Conservation (phyloP, 1,140 invertebrate genomes). For the Xylocopa sonorina region DNA sequence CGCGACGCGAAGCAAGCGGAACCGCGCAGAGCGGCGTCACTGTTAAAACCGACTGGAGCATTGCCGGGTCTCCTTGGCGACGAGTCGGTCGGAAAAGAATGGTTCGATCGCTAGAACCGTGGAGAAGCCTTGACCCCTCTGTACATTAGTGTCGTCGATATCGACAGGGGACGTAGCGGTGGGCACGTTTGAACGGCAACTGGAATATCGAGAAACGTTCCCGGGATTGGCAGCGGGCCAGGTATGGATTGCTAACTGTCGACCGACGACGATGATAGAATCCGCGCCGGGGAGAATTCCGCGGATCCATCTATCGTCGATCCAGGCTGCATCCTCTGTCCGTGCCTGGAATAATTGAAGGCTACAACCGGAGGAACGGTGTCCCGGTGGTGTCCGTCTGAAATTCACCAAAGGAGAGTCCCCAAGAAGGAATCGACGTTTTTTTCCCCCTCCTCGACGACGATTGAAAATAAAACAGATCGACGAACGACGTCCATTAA, state of each 20-base stretch:
- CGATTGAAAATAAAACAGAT: too few relatives aligned
- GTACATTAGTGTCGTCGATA: constrained; percentile 43
- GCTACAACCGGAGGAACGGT: background rate
- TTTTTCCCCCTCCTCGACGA: background rate
- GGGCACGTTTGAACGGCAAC: constrained; percentile 35
- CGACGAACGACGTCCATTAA: too few relatives aligned
- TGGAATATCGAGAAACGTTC: constrained; percentile 61
- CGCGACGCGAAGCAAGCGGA: background rate
- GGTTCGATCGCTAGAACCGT: background rate
- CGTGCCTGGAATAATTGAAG: constrained; percentile 31
- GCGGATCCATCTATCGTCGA: constrained; percentile 43
- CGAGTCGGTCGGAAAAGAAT: background rate
- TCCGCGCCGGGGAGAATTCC: constrained; percentile 52
- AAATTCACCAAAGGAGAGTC: background rate
- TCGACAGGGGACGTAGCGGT: constrained; percentile 30
- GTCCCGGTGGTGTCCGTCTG: background rate
- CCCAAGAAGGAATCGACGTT: background rate
- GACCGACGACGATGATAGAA: constrained; percentile 61
- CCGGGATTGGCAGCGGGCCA: constrained; percentile 53
- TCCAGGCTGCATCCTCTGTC: constrained; percentile 16
- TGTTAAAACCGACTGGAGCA: background rate
- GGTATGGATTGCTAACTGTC: constrained; percentile 63
- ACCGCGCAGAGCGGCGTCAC: background rate
- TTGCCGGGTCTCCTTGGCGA: background rate
- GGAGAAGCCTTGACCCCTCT: constrained; percentile 17